These are phyloP conservation scores for Misgurnus anguillicaudatus DNA, from an alignment of 2,113 vertebrate species.

Conservation along the genomic window DNA sequence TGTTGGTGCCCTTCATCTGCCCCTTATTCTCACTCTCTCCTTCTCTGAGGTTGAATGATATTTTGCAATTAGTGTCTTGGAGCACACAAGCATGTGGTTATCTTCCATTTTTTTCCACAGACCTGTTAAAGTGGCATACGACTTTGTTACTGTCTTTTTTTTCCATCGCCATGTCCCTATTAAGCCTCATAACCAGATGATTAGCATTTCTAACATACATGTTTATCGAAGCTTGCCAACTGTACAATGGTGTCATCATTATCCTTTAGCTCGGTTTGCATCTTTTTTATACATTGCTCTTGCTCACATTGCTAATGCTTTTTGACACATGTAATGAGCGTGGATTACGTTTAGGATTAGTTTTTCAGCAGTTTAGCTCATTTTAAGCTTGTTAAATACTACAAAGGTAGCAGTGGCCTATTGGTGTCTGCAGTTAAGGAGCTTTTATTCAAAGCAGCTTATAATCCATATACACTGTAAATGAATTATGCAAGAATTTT, in stretches of 20 bases:
- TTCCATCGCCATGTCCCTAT: conserved; percentile 32
- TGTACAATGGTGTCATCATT: conserved; percentile 5
- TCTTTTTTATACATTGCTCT: conserved; percentile 4
- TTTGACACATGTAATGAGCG: background rate
- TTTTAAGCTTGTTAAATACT: conserved; percentile 23
- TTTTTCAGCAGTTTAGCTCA: conserved; percentile 14
- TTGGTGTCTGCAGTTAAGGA: conserved; percentile 17
- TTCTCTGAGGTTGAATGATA: background rate
- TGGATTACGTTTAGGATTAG: background rate
- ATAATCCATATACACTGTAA: background rate
- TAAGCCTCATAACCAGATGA: conserved; percentile 20
- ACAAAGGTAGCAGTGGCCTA: background rate
- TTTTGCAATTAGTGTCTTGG: conserved; percentile 3
- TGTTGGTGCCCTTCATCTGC: too few species aligned
- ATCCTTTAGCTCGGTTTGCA: background rate
- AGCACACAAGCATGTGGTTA: background rate
- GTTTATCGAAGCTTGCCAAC: conserved; percentile 9
- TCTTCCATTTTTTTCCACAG: conserved; percentile 1
- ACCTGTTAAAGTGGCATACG: conserved; percentile 9
- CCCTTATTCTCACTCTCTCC: background rate
- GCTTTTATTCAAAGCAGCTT: conserved; percentile 16
- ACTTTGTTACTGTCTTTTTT: conserved; percentile 1
- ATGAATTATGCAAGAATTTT: conserved; percentile 36
- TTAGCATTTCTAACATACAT: conserved; percentile 17
- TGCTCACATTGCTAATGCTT: background rate